A percentile compares a stretch with the other conserved stretches of the same genome.
phyloP scores from a whole-genome alignment of 2,113 vertebrate species.

The Toxotes chatareus region DNA sequence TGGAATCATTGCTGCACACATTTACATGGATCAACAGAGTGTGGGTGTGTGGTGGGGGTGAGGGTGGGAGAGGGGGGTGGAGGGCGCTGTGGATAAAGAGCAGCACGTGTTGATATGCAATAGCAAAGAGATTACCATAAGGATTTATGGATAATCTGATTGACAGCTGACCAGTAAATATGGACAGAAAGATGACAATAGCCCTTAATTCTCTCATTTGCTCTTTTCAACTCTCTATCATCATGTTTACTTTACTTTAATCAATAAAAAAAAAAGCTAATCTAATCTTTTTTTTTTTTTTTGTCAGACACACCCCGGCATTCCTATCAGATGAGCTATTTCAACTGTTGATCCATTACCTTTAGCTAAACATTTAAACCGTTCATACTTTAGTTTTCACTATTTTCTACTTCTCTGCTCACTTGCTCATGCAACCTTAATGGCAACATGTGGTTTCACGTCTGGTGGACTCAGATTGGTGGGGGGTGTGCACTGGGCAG shows the following conservation, averaged over 20 bases:
- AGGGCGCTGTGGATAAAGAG: conserved; percentile 17
- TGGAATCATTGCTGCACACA: conserved; percentile 57
- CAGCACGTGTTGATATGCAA: conserved; percentile 63
- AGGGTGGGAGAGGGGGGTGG: background rate
- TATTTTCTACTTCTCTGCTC: background rate
- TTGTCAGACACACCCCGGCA: background rate
- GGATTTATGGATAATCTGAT: conserved; percentile 83
- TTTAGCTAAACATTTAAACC: background rate
- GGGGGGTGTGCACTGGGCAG: background rate
- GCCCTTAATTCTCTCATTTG: conserved; percentile 59
- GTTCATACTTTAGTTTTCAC: background rate
- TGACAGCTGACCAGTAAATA: conserved; percentile 82
- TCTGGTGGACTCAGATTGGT: background rate
- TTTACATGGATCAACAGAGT: conserved; percentile 74
- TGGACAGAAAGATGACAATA: conserved; percentile 65
- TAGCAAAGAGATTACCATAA: conserved; percentile 69
- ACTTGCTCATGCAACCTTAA: background rate
- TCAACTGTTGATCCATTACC: background rate
- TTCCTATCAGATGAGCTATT: background rate
- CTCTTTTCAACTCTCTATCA: conserved; percentile 25
- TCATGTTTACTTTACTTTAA: conserved; percentile 33
- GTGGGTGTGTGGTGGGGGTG: conserved; percentile 14
- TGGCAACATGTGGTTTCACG: background rate
- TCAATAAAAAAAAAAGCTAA: conserved; percentile 17
- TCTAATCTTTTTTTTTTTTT: background rate